These are phyloP conservation scores for Dendrolimus punctatus DNA, from an alignment of 1,140 invertebrate species.

Conservation along the genomic window DNA sequence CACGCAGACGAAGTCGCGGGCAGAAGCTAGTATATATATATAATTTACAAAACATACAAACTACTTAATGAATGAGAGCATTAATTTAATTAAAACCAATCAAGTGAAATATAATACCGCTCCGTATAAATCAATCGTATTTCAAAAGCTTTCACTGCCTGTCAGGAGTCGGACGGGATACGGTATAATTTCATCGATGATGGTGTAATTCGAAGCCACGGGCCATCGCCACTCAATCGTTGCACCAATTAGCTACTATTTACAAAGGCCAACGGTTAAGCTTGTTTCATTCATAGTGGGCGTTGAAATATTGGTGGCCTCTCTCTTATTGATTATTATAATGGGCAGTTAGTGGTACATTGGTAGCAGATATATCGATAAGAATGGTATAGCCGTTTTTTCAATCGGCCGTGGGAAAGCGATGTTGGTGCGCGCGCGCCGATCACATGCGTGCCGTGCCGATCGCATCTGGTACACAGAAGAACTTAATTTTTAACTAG, in stretches of 20 bases:
- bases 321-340: conserved; percentile 31
- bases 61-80: no score
- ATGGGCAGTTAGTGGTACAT: conserved; percentile 22
- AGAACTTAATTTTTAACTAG: conserved; percentile 38
- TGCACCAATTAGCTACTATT: not conserved
- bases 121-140: no score
- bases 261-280: not conserved
- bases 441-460: conserved; percentile 18
- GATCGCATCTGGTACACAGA: conserved; percentile 30
- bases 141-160: no score
- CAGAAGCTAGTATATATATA: no score
- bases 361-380: conserved; percentile 6
- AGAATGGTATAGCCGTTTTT: conserved; percentile 31
- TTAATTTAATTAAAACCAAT: no score
- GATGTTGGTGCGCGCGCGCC: conserved; percentile 20
- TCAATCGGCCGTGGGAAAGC: conserved; percentile 48
- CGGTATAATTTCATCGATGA: no score
- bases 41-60: no score
- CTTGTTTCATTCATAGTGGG: conserved; percentile 11
- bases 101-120: no score
- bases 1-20: no score
- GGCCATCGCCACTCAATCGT: no score
- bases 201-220: no score
- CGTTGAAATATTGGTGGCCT: conserved; percentile 24
- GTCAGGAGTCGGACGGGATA: no score